Percentiles rank a stretch among this genome's conserved stretches.
Conservation (phyloP, 1,140 invertebrate genomes). For the Hestina assimilis region DNA sequence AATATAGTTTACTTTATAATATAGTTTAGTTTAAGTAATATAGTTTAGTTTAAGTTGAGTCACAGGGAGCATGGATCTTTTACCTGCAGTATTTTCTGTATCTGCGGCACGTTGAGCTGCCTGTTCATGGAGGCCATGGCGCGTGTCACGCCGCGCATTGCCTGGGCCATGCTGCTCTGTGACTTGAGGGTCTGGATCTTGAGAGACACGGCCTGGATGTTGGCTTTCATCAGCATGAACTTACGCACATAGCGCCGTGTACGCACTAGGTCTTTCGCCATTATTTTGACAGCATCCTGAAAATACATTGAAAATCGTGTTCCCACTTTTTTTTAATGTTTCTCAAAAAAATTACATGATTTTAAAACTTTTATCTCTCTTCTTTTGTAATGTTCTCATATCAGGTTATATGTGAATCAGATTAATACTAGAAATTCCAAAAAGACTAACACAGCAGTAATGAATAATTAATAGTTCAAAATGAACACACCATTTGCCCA, state of each 20-base stretch:
- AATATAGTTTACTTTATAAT: too few species aligned
- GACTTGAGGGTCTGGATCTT: constrained; percentile 99
- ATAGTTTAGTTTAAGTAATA: too few species aligned
- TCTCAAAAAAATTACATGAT: too few species aligned
- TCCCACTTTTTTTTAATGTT: too few species aligned
- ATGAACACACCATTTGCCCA: constrained; percentile 94
- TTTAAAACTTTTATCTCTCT: too few species aligned
- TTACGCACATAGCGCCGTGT: constrained; percentile 98
- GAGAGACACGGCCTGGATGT: constrained; percentile 98
- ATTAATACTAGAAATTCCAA: too few species aligned
- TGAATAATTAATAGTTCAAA: not conserved
- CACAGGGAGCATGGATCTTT: too few species aligned
- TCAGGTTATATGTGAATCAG: too few species aligned
- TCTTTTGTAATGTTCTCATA: too few species aligned
- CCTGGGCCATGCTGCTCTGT: constrained; percentile 99
- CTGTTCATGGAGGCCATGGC: constrained; percentile 99
- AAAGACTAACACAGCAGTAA: too few species aligned
- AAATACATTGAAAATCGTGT: too few species aligned
- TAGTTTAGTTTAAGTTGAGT: too few species aligned
- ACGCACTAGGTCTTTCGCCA: constrained; percentile 99
- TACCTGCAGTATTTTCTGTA: constrained; percentile 99
- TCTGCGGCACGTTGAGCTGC: constrained; percentile 98
- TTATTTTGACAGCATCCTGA: constrained; percentile 99
- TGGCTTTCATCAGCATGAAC: constrained; percentile 99
- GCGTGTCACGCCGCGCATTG: constrained; percentile 99